A percentile compares a stretch with the other conserved stretches of the same genome.
These are phyloP conservation scores for Parnassius mnemosyne DNA, from an alignment of 2,888 invertebrate genomes.

Conservation along the genomic window DNA sequence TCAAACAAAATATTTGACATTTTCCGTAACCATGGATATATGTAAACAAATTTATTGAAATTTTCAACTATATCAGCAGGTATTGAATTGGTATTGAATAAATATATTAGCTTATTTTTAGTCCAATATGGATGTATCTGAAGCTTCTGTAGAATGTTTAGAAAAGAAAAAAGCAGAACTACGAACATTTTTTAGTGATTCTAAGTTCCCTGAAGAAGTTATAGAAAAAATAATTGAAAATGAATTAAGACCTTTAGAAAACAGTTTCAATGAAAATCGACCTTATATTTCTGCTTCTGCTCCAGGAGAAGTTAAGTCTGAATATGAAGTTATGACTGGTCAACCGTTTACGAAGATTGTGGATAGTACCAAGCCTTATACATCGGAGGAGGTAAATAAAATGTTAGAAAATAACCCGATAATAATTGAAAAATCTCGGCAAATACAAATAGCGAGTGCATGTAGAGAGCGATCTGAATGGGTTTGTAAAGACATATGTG, in stretches of 20 bases:
- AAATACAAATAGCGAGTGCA: conserved; percentile 58
- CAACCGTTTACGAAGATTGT: conserved; percentile 67
- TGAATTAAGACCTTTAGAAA: conserved; percentile 55
- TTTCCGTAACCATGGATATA: conserved; percentile 44
- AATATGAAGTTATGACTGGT: conserved; percentile 71
- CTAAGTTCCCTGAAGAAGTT: conserved; percentile 51
- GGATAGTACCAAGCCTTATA: conserved; percentile 55
- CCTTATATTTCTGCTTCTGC: conserved; percentile 65
- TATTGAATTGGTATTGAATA: neutral
- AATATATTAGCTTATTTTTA: conserved; percentile 4
- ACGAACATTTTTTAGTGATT: conserved; percentile 57
- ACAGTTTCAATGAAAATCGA: conserved; percentile 32
- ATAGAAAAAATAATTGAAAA: conserved; percentile 65
- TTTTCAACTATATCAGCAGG: neutral
- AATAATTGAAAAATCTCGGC: conserved; percentile 63
- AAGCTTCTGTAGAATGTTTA: conserved; percentile 35
- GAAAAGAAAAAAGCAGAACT: conserved; percentile 60
- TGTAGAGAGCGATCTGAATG: conserved; percentile 34
- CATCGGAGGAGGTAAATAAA: conserved; percentile 54
- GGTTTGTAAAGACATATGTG: conserved; percentile 39
- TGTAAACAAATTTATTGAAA: conserved; percentile 29
- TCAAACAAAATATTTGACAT: conserved; percentile 39
- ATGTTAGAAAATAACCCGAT: conserved; percentile 60
- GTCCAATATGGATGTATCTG: conserved; percentile 41
- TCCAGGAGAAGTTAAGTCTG: conserved; percentile 56